Base-by-base conservation (phyloP, 64 coral and sea anemone species). In the Orbicella faveolata region DNA sequence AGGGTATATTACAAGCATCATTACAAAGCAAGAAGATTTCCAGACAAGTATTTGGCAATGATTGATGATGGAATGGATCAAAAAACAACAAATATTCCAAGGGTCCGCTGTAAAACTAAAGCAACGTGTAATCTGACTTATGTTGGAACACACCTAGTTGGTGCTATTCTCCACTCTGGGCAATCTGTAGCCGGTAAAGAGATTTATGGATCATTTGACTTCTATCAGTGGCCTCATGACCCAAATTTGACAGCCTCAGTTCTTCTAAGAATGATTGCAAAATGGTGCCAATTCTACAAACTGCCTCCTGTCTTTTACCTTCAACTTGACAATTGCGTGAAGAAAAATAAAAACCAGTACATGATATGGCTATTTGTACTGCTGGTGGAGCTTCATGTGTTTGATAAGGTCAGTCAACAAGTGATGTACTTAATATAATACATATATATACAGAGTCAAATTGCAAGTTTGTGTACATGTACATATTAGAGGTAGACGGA, bases 311-410 rank as follows among this genome's bases (percentile, higher is more conserved):
- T 23, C 6, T 52, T 92, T 18, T 92, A 87, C 39, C 74, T 92
- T 1, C 90, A 86, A 35, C 82, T 87, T 59, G 83, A 87, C 34
- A 92, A 92, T 55, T 87, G 75, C 87, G 82, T 86, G 1, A 48
- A 77, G n/a, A 74, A 92, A 52, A 92, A 92, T 19, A 92, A 92
- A 16, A 92, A 92, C 34, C 75, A 92, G 36, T 19, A 85, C 4
- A 77, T 92, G 9, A 77, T 86, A 25, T 41, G 73, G 4, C 35
- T 86, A 2, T 76, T 92, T 2, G 74, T 81, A 13, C 30, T 92
- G 25, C 73, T 92, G 53, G 81, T 92, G n/a, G 90, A 92, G 41
- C 41, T 48, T 6, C 41, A 6, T 48, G 41, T 48, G 41, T 48
- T 48, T 48, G 41, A 48, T 48, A 48, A 48, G 41, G 41, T 48